phyloP scores from a whole-genome alignment of 2,797 vertebrate species.

The Channa striata region DNA sequence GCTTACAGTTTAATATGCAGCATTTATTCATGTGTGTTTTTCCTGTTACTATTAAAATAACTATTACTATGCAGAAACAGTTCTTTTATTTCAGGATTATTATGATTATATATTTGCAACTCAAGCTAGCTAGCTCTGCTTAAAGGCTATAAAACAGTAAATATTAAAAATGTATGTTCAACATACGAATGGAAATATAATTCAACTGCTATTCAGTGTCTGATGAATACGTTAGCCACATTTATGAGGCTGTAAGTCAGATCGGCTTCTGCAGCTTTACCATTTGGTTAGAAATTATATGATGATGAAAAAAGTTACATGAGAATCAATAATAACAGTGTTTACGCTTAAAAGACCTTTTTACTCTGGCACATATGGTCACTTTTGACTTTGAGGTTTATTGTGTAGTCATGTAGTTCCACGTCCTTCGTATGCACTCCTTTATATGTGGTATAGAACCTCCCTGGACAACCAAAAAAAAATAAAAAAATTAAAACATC shows the following conservation, averaged over 20 bases:
- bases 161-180: not conserved
- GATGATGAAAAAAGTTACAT: constrained; percentile 17
- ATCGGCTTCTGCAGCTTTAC: constrained; percentile 5
- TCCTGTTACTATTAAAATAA: too few species aligned
- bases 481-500: constrained; percentile 51
- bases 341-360: not conserved
- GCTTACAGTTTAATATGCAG: too few species aligned
- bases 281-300: too few species aligned
- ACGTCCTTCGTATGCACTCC: constrained; percentile 36
- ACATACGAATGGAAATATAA: not conserved
- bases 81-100: too few species aligned
- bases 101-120: too few species aligned
- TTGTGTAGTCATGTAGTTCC: constrained; percentile 20
- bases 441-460: constrained; percentile 42
- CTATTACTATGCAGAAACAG: too few species aligned
- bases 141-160: not conserved
- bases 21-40: too few species aligned
- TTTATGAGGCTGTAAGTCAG: not conserved
- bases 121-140: too few species aligned
- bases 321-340: constrained; percentile 13
- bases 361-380: constrained; percentile 6
- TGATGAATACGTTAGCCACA: not conserved
- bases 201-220: not conserved
- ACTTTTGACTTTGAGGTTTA: constrained; percentile 21
- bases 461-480: constrained; percentile 15